Evolutionary conservation across 2,113 vertebrate genomes (phyloP), one percentile per base, ranked within the genome.

Genomic region (Hemibagrus wyckioides): DNA sequence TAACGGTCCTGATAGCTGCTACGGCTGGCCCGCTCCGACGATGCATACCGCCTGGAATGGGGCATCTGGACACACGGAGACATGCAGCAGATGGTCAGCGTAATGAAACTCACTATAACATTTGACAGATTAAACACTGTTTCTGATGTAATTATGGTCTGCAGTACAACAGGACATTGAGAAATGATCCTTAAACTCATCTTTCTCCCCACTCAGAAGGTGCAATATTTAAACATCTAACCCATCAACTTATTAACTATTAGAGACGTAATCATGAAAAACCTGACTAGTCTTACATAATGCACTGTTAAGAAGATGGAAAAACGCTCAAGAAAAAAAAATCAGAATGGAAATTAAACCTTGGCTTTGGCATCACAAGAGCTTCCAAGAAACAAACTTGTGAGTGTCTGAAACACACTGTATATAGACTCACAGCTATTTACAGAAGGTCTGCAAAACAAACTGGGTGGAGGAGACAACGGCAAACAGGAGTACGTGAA

Each of bases 1-100:
- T 97, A 98, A 13, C 97, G 96, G 77, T 98, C 97, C 0, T 96
- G 97, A 83, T 96, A 98, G 93, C 98, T 99, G 88, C 95, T 96
- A n/a, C 96, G 95, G 94, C 98, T 99, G 92, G 97, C 97, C 93
- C 96, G 95, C 91, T 98, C 97, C 1, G 97, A 98, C 75, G 98
- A 98, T 82, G 95, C 95, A 94, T 96, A 98, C 90, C 98, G 95
- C 93, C 97, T 94, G 25, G 96, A 97, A 94, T 97, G 96, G 93
- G 98, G 98, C 98, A 99, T 99, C 98, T 98, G 44, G 23, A 52
- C 19, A 30, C 50, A 81, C 10, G 48, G 6, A 50, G 17, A 77
- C 36, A 59, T 50, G 2, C 2, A 48, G 21, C 28, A 44, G 36
- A 48, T 28, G 28, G 25, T 48, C 7, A 39, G 25, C 10, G 14